Percentiles rank a stretch among this genome's conserved stretches.
These are phyloP conservation scores for Cinara cedri DNA, from an alignment of 2,888 invertebrate genomes.

Conservation along the genomic window DNA sequence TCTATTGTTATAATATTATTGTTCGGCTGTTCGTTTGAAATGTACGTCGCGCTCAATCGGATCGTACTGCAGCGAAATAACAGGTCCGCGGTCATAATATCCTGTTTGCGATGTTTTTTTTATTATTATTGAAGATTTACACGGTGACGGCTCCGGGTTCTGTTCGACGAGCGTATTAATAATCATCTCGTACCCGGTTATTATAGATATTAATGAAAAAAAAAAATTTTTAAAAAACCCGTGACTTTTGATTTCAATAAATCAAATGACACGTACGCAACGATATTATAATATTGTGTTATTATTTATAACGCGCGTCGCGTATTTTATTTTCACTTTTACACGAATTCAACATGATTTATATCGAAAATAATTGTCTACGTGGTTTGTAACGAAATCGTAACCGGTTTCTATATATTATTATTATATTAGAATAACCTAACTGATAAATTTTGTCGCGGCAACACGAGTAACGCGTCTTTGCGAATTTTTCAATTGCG, in stretches of 20 bases:
- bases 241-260: slow-evolving; percentile 14
- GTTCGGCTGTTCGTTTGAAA: too few relatives aligned
- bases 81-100: too few relatives aligned
- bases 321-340: slow-evolving; percentile 26
- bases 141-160: not conserved
- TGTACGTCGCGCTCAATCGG: too few relatives aligned
- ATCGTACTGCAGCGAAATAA: too few relatives aligned
- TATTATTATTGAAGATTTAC: slow-evolving; percentile 20
- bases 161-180: not conserved
- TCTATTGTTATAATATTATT: too few relatives aligned
- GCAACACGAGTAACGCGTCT: not conserved
- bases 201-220: too few relatives aligned
- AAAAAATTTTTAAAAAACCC: too few relatives aligned
- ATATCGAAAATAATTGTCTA: slow-evolving; percentile 18
- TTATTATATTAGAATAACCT: too few relatives aligned
- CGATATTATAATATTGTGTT: too few relatives aligned
- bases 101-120: too few relatives aligned
- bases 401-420: slow-evolving; percentile 36
- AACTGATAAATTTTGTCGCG: not conserved
- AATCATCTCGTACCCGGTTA: slow-evolving; percentile 7
- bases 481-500: not conserved
- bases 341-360: slow-evolving; percentile 39
- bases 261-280: slow-evolving; percentile 15
- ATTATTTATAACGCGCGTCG: too few relatives aligned
- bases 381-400: slow-evolving; percentile 1